A percentile compares a stretch with the other conserved stretches of the same genome.
These are phyloP conservation scores for Eurois occulta DNA, from an alignment of 2,888 invertebrate genomes.

Conservation along the genomic window DNA sequence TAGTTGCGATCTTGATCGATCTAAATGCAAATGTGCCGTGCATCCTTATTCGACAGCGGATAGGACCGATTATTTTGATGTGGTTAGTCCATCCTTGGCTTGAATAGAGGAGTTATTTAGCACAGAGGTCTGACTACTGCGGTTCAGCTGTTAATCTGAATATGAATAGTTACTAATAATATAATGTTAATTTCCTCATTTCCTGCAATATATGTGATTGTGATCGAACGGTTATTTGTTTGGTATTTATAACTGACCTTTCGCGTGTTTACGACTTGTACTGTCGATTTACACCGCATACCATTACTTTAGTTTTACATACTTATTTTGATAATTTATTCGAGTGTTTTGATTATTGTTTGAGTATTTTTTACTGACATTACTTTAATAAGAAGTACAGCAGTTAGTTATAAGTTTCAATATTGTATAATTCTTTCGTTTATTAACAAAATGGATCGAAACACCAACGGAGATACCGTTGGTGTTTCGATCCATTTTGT, in stretches of 20 bases:
- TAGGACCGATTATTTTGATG: conserved; percentile 25
- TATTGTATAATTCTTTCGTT: not conserved
- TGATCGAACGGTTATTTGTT: conserved; percentile 6
- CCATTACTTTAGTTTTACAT: not conserved
- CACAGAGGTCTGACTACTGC: conserved; percentile 3
- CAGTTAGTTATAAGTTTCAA: not conserved
- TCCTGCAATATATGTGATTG: conserved; percentile 46
- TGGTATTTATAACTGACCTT: not conserved
- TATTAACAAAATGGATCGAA: too few relatives aligned
- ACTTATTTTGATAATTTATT: not conserved
- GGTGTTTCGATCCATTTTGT: not conserved
- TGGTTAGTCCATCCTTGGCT: conserved; percentile 36
- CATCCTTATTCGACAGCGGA: conserved; percentile 35
- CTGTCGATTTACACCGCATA: not conserved
- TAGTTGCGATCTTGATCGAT: not conserved
- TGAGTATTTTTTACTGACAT: not conserved
- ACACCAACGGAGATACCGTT: too few relatives aligned
- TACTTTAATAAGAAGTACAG: not conserved
- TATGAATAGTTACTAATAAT: conserved; percentile 1
- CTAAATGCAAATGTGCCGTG: conserved; percentile 3
- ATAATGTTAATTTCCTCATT: conserved; percentile 50
- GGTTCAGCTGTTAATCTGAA: conserved; percentile 21
- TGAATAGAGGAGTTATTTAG: conserved; percentile 24
- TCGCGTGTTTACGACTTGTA: not conserved
- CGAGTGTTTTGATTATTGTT: not conserved